Percentiles rank a stretch among this genome's conserved stretches.
Conservation (phyloP, 2,113 vertebrate species). For the Riparia riparia region DNA sequence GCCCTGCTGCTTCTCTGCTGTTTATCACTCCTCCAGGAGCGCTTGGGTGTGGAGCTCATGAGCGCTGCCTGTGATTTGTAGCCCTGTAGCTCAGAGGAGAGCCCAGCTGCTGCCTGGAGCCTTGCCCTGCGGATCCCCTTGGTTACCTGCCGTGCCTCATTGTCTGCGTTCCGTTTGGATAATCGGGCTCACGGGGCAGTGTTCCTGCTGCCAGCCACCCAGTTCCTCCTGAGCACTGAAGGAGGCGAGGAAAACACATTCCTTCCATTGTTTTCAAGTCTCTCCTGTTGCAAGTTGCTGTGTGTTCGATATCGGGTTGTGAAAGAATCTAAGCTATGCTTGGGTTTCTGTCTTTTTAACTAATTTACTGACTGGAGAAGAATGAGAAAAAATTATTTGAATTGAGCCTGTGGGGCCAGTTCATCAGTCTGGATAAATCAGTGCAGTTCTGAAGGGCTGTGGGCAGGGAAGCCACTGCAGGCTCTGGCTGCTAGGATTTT, state of each 20-base stretch:
- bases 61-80: neutral
- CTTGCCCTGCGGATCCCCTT: neutral
- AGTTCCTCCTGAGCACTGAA: neutral
- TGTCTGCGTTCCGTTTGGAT: neutral
- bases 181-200: neutral
- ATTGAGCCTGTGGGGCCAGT: neutral
- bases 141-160: slow-evolving; percentile 48
- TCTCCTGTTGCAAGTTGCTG: slow-evolving; percentile 65
- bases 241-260: slow-evolving; percentile 17
- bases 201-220: slow-evolving; percentile 2
- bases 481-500: neutral
- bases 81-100: neutral
- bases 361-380: slow-evolving; percentile 39
- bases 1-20: neutral
- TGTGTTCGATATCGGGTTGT: slow-evolving; percentile 5
- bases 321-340: slow-evolving; percentile 47
- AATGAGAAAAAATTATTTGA: slow-evolving; percentile 52
- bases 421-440: neutral
- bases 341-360: slow-evolving; percentile 31
- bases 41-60: neutral
- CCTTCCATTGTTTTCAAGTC: slow-evolving; percentile 57
- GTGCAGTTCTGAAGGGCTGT: neutral
- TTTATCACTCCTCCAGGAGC: neutral
- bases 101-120: neutral
- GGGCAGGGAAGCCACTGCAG: neutral